Evolutionary conservation across 2,797 vertebrate genomes (phyloP), one percentile per base, ranked within the genome.

Genomic region (Pseudochaenichthys georgianus): DNA sequence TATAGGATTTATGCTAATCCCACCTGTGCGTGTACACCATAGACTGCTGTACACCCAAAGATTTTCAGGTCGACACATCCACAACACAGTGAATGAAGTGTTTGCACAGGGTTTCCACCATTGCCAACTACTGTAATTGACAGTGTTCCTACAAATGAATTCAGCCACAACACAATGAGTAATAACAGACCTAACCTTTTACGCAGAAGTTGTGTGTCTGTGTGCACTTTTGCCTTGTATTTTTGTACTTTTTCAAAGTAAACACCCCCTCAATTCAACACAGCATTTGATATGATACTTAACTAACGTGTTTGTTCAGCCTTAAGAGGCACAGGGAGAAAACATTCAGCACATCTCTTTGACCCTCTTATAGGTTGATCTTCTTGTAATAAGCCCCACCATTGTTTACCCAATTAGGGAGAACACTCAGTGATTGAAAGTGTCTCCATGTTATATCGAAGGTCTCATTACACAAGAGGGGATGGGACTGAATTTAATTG

Each of bases 341-440:
- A 46, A 53, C 10, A 0, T 42, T 61, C 17, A 3, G 19, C 45
- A 70, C 45, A 19, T n/a, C 34, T 48, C 16, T 61, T 15, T 47
- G 54, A 23, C 10, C n/a, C 15, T 64, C 28, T 82, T 80, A 84
- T 75, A 57, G 58, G 42, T 63, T 78, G 70, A 75, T 82, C 73
- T 76, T 75, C 55, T 66, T 50, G 63, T 79, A 73, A 76, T 74
- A 77, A 66, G 73, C 62, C 16, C 62, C 3, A 13, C 15, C 34
- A 62, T 72, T 88, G 70, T 84, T 87, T 83, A 80, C 60, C 64
- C 74, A 77, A 82, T 86, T 81, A 88, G 38, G 8, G 9, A 64
- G 51, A 70, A 31, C 55, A 70, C 59, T 64, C 51, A 13, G 59
- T 73, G 77, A 87, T 77, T 75, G 73, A 84, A 87, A 82, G 75